Evolutionary conservation across 1,140 invertebrate genomes (phyloP), one percentile per base, ranked within the genome.

Genomic region (Luehdorfia chinensis): DNA sequence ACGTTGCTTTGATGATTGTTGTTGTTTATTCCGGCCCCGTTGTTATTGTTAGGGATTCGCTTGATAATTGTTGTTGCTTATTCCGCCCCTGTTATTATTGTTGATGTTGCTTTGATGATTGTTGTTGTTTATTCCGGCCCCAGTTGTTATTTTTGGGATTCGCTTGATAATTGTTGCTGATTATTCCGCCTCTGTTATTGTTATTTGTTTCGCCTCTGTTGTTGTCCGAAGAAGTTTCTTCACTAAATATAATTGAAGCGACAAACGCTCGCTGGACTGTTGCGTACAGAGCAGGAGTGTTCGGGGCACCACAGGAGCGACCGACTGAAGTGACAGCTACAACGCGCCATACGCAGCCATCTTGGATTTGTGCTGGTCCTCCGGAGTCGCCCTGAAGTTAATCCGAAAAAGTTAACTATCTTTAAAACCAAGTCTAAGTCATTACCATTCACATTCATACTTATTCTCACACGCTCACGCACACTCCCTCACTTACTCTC

Each of bases 371-470:
- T 1, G 91, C 74, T 5, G 91, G 91, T 9, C 91, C 92, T 2
- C 92, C 92, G 2, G 92, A 93, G 65, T 94, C 92, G 51, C 92
- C 92, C 88, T 92, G 71, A 5, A 57, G 55, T 11, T 11, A 31
- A 23, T 21, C 19, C 2, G 6, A 16, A 25, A 12, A 12, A 33
- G 18, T 21, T 37, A 4, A 12, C 36, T 15, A 19, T n/a, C n/a
- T n/a, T n/a, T n/a, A n/a, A n/a, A n/a, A n/a, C n/a, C n/a, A n/a
- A n/a, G n/a, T n/a, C n/a, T n/a, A n/a, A n/a, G n/a, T n/a, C n/a
- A n/a, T n/a, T n/a, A n/a, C n/a, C n/a, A n/a, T n/a, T n/a, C n/a
- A n/a, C n/a, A n/a, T n/a, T n/a, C n/a, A n/a, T n/a, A n/a, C n/a
- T n/a, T n/a, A n/a, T n/a, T n/a, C n/a, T n/a, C n/a, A n/a, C n/a